Base-by-base conservation (phyloP, 1,140 invertebrate genomes). In the Zophobas atratus region DNA sequence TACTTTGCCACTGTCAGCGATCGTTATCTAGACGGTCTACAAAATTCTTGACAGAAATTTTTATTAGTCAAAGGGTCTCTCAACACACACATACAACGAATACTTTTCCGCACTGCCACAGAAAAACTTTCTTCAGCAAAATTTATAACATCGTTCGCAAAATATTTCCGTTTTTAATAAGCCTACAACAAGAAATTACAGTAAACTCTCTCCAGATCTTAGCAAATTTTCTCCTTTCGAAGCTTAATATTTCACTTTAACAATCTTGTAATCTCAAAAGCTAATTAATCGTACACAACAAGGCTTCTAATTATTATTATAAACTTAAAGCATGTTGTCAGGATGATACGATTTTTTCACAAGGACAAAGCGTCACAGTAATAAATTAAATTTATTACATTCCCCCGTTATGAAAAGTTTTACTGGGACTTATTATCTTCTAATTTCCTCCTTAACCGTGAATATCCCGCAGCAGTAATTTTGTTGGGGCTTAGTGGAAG, bases 381-480 rank as follows among this genome's bases (percentile, higher is more conserved):
- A 67, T 43, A 67, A 67, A 67, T 67, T 43, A 67, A 67, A 67
- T 67, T 67, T 67, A 67, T 67, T 46, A 43, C 39, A 67, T 67
- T 33, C 43, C 33, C 60, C 60, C 41, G 38, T 67, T n/a, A 67
- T 32, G 60, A n/a, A 67, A 67, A 67, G 1, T 67, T 67, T 67
- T 43, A 67, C 60, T n/a, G 60, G 6, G 60, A 67, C 60, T 67
- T 67, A 67, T 67, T 67, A 67, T 67, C 60, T 67, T 67, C 38
- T 67, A 67, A 67, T 67, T 67, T 67, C 60, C 60, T 67, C 36
- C 36, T 63, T 38, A 39, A 39, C 57, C 57, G 57, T 6, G 60
- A 43, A 43, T 67, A 43, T 43, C 60, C 60, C 33, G 36, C n/a
- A 67, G 60, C 60, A 41, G 60, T 67, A 67, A 67, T 67, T 67